Conservation (phyloP, 2,888 invertebrate genomes). For the Ormyrus thymus region DNA sequence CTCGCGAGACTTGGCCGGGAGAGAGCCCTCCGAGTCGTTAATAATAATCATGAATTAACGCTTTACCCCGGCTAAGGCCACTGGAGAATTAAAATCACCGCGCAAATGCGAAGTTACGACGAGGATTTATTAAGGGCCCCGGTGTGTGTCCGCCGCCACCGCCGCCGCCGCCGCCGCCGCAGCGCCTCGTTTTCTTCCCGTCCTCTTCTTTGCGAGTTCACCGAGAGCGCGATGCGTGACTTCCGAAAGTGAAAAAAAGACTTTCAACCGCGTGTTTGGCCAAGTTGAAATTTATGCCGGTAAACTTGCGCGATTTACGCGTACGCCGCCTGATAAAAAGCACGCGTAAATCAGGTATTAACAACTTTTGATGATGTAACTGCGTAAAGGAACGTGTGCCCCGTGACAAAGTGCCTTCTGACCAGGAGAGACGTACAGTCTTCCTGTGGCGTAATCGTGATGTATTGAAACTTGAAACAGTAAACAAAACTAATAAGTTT, state of each 20-base stretch:
- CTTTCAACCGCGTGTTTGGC: neutral
- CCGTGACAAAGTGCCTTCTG: neutral
- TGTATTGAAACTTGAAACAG: no score
- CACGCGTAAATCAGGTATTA: constrained; percentile 4
- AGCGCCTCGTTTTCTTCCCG: constrained; percentile 8
- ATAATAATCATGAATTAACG: constrained; percentile 74
- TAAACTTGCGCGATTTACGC: constrained; percentile 11
- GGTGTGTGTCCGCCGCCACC: neutral
- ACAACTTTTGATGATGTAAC: neutral
- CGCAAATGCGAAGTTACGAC: constrained; percentile 70
- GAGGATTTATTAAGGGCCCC: constrained; percentile 68
- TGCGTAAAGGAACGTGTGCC: neutral
- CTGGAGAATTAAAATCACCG: constrained; percentile 71
- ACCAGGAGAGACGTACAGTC: neutral
- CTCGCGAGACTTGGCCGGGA: constrained; percentile 10
- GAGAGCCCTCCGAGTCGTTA: constrained; percentile 66
- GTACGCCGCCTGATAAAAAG: neutral
- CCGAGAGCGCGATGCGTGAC: constrained; percentile 9
- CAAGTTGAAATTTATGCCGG: constrained; percentile 48
- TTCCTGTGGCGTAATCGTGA: no score
- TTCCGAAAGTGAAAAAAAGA: neutral
- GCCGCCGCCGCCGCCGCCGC: no score
- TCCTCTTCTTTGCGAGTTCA: constrained; percentile 8
- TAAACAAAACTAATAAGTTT: no score
- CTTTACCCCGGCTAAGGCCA: constrained; percentile 63